phyloP scores from a whole-genome alignment of 2,888 invertebrate genomes.

The Ectemnius cavifrons region DNA sequence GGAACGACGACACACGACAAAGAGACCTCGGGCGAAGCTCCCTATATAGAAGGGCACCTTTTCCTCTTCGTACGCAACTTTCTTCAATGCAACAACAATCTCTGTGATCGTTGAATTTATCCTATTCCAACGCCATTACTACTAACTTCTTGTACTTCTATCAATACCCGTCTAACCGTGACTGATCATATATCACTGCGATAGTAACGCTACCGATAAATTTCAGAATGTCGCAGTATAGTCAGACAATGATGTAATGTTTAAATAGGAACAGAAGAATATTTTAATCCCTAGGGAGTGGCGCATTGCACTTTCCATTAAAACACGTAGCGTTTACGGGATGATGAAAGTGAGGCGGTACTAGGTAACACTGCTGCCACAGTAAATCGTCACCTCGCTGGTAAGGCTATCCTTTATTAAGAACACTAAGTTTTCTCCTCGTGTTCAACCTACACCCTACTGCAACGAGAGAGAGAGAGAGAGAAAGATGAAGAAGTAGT shows the following conservation, averaged over 20 bases:
- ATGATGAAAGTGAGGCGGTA: slow-evolving; percentile 41
- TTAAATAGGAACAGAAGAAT: too few species aligned
- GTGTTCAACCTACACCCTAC: background rate
- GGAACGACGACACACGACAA: slow-evolving; percentile 38
- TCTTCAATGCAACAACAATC: slow-evolving; percentile 25
- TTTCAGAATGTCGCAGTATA: too few species aligned
- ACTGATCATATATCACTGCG: too few species aligned
- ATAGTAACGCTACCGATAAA: too few species aligned
- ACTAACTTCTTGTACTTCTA: too few species aligned
- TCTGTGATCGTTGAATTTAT: slow-evolving; percentile 18
- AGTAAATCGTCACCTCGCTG: slow-evolving; percentile 32
- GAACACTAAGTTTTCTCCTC: slow-evolving; percentile 30
- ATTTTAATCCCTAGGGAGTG: background rate
- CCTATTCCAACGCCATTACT: background rate
- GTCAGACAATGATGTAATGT: too few species aligned
- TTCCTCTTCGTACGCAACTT: slow-evolving; percentile 24
- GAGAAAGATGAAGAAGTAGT: background rate
- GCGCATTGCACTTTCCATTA: slow-evolving; percentile 26
- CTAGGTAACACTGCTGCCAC: slow-evolving; percentile 28
- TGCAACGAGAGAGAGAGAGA: too few species aligned
- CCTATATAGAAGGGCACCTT: background rate
- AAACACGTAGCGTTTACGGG: slow-evolving; percentile 22
- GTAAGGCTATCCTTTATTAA: slow-evolving; percentile 33
- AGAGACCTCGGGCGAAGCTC: slow-evolving; percentile 44
- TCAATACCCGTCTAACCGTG: too few species aligned